Base-by-base conservation (phyloP, 2,113 vertebrate species). In the Cheirogaleus medius region DNA sequence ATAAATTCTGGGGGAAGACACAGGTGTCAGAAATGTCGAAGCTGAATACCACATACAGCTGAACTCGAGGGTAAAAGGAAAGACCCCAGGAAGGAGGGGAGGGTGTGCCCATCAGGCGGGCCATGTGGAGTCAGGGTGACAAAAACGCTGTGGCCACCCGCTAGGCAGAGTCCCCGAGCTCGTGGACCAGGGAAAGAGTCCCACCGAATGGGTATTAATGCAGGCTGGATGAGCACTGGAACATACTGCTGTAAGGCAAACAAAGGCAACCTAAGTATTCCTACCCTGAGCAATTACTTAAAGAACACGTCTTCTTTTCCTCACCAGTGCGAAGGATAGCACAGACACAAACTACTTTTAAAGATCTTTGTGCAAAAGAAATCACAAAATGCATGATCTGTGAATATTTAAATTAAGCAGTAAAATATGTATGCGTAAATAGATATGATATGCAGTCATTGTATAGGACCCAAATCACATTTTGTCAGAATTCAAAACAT, bases 401-500 rank as follows among this genome's bases (percentile, higher is more conserved):
- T 17, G 42, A 52, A 32, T 12, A 34, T 15, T 34, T 10, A 81
- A 81, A 21, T 29, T 52, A 44, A 32, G 17, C 8, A n/a, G 21
- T 10, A n/a, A 54, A 73, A 27, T 23, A n/a, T 0, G 1, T 0
- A 0, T 14, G 15, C 2, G 52, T 17, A 73, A 2, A 5, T 4
- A 9, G 8, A 4, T 1, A 3, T 39, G 17, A 37, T 0, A 4
- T 1, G 21, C 6, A 11, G 5, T 25, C 10, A 42, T 42, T 9
- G 10, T 0, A 0, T 0, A 5, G 14, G 14, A 27, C 6, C 3
- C 2, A 37, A 0, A 6, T 47, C 34, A 6, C 10, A 6, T 56
- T 63, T n/a, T 25, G 18, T 52, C 27, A 60, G 58, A 64, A 34
- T 49, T 37, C 47, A 44, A 71, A 58, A 15, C 0, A 0, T 6